Evolutionary conservation across 2,888 invertebrate genomes (phyloP).

Genomic region (Xanthia icteritia): DNA sequence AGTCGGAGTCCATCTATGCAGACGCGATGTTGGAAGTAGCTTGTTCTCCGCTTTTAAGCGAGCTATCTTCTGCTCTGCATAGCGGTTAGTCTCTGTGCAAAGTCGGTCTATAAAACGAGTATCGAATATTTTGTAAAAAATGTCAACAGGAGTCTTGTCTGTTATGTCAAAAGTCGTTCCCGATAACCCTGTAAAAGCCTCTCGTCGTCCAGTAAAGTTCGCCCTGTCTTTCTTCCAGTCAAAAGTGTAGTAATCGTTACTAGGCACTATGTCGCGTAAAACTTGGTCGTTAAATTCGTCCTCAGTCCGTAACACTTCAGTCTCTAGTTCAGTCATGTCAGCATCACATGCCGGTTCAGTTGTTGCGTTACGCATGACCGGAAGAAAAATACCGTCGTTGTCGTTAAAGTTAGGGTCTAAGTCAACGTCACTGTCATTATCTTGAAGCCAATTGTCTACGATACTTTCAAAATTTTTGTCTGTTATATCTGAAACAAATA

Average conservation of each 20-base stretch:
- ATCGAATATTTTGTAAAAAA: background rate
- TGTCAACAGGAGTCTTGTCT: background rate
- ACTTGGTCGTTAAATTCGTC: background rate
- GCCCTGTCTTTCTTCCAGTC: background rate
- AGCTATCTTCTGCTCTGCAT: background rate
- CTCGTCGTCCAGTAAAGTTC: conserved; percentile 46
- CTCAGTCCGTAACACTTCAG: background rate
- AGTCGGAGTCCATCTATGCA: background rate
- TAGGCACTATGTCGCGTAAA: background rate
- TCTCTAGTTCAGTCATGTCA: background rate
- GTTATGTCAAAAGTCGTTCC: background rate
- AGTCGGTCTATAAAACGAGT: background rate
- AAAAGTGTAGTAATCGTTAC: background rate
- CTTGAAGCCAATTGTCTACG: background rate
- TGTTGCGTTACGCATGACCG: background rate
- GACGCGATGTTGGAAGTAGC: background rate
- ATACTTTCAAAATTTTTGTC: background rate
- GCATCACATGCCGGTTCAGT: background rate
- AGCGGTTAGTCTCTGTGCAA: background rate
- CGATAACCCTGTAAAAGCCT: background rate
- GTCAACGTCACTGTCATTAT: background rate
- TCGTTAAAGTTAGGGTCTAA: background rate
- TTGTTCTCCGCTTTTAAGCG: background rate
- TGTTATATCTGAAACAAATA: background rate
- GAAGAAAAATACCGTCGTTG: background rate